These are phyloP conservation scores for Nowickia ferox DNA, from an alignment of 2,888 invertebrate genomes.

Conservation along the genomic window DNA sequence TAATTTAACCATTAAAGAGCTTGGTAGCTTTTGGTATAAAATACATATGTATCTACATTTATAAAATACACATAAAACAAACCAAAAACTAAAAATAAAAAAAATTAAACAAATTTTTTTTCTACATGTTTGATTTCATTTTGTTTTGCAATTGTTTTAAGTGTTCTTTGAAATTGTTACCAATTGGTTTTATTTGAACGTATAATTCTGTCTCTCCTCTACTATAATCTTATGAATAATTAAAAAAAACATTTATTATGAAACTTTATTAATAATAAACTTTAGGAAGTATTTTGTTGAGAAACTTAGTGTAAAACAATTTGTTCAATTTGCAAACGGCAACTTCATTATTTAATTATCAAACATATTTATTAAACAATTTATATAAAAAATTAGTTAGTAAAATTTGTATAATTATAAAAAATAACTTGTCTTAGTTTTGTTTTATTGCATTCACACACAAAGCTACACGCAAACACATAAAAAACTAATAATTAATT, in stretches of 20 bases:
- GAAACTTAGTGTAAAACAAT: conserved; percentile 57
- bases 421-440: conserved; percentile 43
- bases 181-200: conserved; percentile 44
- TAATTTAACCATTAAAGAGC: conserved; percentile 58
- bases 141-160: conserved; percentile 40
- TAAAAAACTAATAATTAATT: conserved; percentile 49
- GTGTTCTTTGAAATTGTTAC: conserved; percentile 42
- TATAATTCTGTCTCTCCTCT: conserved; percentile 19
- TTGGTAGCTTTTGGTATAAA: conserved; percentile 65
- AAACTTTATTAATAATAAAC: conserved; percentile 41
- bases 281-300: conserved; percentile 67
- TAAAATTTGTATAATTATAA: conserved; percentile 50
- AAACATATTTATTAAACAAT: conserved; percentile 45
- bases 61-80: conserved; percentile 13
- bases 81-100: not conserved
- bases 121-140: conserved; percentile 41
- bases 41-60: conserved; percentile 8
- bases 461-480: not conserved
- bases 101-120: not conserved
- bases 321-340: conserved; percentile 58
- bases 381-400: conserved; percentile 49
- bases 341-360: conserved; percentile 39
- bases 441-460: conserved; percentile 11
- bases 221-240: conserved; percentile 26
- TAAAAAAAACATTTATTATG: conserved; percentile 41